Evolutionary conservation across 2,797 vertebrate genomes (phyloP).

Genomic region (Alcedo atthis): DNA sequence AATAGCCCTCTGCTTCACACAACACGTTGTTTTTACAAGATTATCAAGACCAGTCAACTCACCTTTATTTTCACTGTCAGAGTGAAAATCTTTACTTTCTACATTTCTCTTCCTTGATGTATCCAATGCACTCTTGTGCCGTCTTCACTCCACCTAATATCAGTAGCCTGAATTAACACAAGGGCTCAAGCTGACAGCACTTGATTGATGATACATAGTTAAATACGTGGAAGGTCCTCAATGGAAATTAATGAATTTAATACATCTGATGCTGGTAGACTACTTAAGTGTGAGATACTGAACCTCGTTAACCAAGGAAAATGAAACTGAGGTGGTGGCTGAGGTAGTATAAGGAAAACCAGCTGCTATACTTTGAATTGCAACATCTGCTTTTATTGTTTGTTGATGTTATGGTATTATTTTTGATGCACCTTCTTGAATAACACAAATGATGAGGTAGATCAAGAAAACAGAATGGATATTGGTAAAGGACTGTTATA

Average conservation of each 20-base stretch:
- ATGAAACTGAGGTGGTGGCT: background rate
- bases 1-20: background rate
- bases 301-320: background rate
- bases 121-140: background rate
- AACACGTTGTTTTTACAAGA: background rate
- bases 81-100: background rate
- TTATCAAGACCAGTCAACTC: background rate
- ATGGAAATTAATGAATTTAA: conserved; percentile 28
- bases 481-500: background rate
- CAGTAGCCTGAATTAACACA: background rate
- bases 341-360: background rate
- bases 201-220: background rate
- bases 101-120: background rate
- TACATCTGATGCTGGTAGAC: background rate
- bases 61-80: background rate
- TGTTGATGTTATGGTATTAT: background rate
- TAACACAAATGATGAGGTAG: background rate
- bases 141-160: background rate
- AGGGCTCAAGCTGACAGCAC: background rate
- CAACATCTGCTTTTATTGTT: background rate
- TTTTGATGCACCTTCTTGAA: background rate
- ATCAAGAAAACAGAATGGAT: background rate
- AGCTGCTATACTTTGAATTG: background rate
- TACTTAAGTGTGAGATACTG: background rate
- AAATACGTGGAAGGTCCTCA: background rate